Base-by-base conservation (phyloP, 1,140 invertebrate genomes). In the Leptinotarsa texana region DNA sequence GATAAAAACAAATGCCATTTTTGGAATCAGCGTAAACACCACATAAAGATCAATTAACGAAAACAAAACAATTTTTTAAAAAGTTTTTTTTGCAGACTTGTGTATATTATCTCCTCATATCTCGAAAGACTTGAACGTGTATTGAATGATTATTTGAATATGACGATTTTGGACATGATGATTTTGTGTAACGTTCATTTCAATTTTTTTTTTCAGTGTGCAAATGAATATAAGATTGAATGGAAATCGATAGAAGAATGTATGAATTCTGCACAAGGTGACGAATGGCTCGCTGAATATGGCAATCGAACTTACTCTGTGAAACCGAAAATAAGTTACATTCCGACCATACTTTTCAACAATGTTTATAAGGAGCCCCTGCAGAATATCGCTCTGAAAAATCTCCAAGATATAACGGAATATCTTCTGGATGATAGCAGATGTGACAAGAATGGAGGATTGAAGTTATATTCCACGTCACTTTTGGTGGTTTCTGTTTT, bases 301-400 rank as follows among this genome's bases (percentile, higher is more conserved):
- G 91, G 91, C 0, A 86, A 90, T 73, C 88, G 87, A 80, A 91
- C 90, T 0, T 83, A 86, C 5, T 76, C 78, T 5, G 78, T 91
- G 2, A 80, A 86, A 47, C 87, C 88, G 2, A 83, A 83, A 3
- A 83, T 92, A 0, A 79, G 83, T 22, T 91, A 90, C 75, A 90
- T 92, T 1, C 91, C 91, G 1, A 90, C 90, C 22, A 84, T 92
- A 63, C 82, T 89, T 5, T 86, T 90, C 49, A 89, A 92, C 77
- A 86, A 88, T 68, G 80, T 63, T 74, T 75, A 42, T 57, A 81
- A 68, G 71, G 69, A 27, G 51, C 76, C 49, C 1, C 67, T 57
- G 13, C 78, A 80, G 67, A 66, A 72, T 11, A 66, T 73, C 21
- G 72, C 82, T 4, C 63, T 80, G 42, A 27, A 22, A 17, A 74